Conservation (phyloP, 2,113 vertebrate genomes). For the Pyxicephalus adspersus region DNA sequence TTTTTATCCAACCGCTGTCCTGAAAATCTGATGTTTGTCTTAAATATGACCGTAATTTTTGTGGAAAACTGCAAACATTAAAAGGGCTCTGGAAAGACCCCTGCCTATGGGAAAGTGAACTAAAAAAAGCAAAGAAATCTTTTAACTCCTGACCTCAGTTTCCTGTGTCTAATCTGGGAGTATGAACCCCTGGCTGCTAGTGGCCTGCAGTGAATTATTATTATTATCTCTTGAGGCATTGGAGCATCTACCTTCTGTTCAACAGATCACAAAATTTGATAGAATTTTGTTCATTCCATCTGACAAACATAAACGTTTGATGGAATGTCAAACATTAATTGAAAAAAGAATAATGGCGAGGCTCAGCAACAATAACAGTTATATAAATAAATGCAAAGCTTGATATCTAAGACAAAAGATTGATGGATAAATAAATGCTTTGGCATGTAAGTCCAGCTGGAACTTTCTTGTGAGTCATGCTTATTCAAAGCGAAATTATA, state of each 20-base stretch:
- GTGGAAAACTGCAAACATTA: background rate
- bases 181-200: background rate
- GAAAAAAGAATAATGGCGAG: no score
- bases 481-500: no score
- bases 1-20: no score
- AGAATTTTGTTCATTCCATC: background rate
- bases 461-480: no score
- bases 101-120: constrained; percentile 2
- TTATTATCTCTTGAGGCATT: background rate
- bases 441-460: background rate
- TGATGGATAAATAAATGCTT: background rate
- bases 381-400: no score
- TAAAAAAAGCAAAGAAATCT: constrained; percentile 7
- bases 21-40: no score
- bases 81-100: background rate
- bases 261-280: background rate
- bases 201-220: constrained; percentile 5
- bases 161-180: constrained; percentile 20
- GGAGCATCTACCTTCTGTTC: constrained; percentile 6
- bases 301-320: background rate
- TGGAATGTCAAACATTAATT: background rate
- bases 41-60: no score
- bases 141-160: constrained; percentile 8
- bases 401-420: no score
- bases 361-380: no score